Base-by-base conservation (phyloP, 2,888 invertebrate species). In the Drosophila nigricruria region DNA sequence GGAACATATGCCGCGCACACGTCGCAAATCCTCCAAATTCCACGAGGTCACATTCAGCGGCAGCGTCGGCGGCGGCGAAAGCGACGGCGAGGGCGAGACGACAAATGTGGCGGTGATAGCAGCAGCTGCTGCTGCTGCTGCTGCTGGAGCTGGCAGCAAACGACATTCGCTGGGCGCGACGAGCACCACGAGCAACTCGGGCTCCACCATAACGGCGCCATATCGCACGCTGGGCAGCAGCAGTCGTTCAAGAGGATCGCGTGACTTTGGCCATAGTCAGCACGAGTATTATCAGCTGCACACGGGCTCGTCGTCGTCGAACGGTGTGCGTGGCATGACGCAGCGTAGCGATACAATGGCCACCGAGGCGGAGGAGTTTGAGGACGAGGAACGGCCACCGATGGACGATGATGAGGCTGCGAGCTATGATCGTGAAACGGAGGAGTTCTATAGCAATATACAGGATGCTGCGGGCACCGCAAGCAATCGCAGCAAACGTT, bases 391-490 rank as follows among this genome's bases (percentile, higher is more conserved):
- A 14, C 73, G 81, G 8, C 68, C 80, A 5, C 83, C 83, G 18
- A 47, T 79, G 57, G 82, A 87, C 27, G 90, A 88, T n/a, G 87
- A 87, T 34, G 88, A 91, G 74, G 84, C 78, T 8, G 90, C 84
- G 63, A 85, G 79, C 12, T 89, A 90, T 60, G 91, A 92, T 73
- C 89, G 91, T n/a, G 92, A 92, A 42, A 91, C 92, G 2, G 92
- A 91, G 34, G 90, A 92, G 69, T 92, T 92, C 61, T 92, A 92
- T 67, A 92, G 91, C 68, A 92, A 92, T 62, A 92, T 92, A 45
- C 92, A 92, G 73, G 92, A 92, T 74, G 90, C 90, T 45, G 67
- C 78, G 0, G 84, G 89, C 45, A 79, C 90, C 0, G 79, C 90
- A 5, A 73, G 82, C 34, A 86, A 73, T 52, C 91, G 91, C 20